These are phyloP conservation scores for Apamea crenata DNA, from an alignment of 2,888 invertebrate genomes.

Conservation along the genomic window DNA sequence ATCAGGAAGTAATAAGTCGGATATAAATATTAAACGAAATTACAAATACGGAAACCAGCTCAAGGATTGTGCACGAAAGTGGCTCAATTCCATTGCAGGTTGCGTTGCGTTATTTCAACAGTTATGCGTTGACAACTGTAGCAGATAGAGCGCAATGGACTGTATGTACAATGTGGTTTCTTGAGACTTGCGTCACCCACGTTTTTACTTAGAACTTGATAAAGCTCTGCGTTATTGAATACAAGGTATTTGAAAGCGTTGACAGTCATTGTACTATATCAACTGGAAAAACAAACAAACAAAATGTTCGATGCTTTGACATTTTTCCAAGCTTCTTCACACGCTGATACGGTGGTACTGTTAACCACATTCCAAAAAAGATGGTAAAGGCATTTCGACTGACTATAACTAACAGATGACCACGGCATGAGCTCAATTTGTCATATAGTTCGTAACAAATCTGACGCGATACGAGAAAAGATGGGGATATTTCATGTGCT, in stretches of 20 bases:
- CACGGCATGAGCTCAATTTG: not conserved
- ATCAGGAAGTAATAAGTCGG: slow-evolving; percentile 49
- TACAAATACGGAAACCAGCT: slow-evolving; percentile 61
- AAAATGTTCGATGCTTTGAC: not conserved
- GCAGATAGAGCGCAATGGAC: slow-evolving; percentile 44
- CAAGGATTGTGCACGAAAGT: slow-evolving; percentile 65
- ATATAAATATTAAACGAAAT: slow-evolving; percentile 57
- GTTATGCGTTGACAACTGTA: slow-evolving; percentile 17
- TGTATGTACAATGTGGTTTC: slow-evolving; percentile 1
- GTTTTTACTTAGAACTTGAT: slow-evolving; percentile 29
- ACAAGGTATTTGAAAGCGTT: slow-evolving; percentile 21
- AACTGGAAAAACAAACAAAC: not conserved
- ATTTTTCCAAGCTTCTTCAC: not conserved
- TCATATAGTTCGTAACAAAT: not conserved
- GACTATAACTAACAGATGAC: not conserved
- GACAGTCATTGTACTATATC: not conserved
- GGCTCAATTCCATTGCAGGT: slow-evolving; percentile 19
- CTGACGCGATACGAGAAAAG: not conserved
- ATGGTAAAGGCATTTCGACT: not conserved
- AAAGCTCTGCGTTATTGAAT: slow-evolving; percentile 22
- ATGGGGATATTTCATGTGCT: not conserved
- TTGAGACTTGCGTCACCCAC: slow-evolving; percentile 41
- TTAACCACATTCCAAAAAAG: not conserved
- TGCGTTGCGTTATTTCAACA: slow-evolving; percentile 40
- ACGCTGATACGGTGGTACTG: not conserved